Evolutionary conservation across 2,888 invertebrate species (phyloP), one percentile per base, ranked within the genome.

Genomic region (Alcis repandata): DNA sequence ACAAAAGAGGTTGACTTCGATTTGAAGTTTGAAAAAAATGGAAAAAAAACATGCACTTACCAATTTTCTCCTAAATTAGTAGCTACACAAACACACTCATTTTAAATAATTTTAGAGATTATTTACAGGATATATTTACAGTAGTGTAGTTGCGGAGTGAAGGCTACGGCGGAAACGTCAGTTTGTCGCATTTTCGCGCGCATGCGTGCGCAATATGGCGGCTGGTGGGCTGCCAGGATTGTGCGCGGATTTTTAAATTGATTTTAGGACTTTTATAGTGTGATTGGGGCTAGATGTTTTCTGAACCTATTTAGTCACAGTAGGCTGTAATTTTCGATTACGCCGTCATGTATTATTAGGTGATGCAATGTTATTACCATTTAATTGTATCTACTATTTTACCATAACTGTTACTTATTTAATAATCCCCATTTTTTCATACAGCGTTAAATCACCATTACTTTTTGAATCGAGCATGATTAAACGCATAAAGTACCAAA

Each of bases 111-210:
- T 85, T 87, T 85, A 82, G 60, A 51, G 22, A 46, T 80, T 88
- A 87, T 89, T 88, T 88, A 89, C 89, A 88, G 82, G 56, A 56
- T 56, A 75, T 77, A 70, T 72, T 79, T 77, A 71, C 78, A 83
- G 82, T 82, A 79, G 80, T 78, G 78, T 61, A 79, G 78, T 72
- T 81, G 85, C 86, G 88, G 86, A 81, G 76, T 78, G 65, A 74
- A 72, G 61, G 63, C 70, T 73, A 72, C 77, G 71, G 70, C 63
- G 64, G 72, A 85, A 89, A 90, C 89, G 90, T 91, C 91, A 91
- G 83, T 77, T 79, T 86, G 88, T 90, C 90, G 91, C 91, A 91
- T 87, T 82, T 79, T 78, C 78, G 77, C 75, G 80, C 88, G 91
- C 91, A 81, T 86, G 91, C 87, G 89, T 80, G 74, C 43, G 33